A percentile compares a stretch with the other conserved stretches of the same genome.
phyloP scores from a whole-genome alignment of 2,113 vertebrate genomes.

The Rhineura floridana region DNA sequence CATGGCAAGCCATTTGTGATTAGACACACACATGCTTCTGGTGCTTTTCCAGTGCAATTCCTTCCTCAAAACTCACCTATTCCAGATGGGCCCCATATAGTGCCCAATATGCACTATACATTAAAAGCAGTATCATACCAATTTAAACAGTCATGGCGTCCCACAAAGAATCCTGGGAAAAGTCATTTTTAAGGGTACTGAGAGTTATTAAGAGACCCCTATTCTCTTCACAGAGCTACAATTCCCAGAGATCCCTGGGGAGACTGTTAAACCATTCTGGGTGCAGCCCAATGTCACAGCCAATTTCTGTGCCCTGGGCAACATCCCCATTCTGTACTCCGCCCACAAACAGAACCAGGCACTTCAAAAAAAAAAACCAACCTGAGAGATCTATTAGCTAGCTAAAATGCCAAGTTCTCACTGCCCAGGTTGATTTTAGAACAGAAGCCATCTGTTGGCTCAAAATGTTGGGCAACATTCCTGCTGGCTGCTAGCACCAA shows the following conservation, averaged over 20 bases:
- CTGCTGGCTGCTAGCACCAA: neutral
- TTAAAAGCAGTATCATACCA: too few species aligned
- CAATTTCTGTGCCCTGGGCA: neutral
- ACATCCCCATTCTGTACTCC: neutral
- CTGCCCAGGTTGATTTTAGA: neutral
- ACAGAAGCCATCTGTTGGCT: neutral
- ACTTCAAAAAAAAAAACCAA: neutral
- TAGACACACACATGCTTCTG: neutral
- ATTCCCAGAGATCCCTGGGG: too few species aligned
- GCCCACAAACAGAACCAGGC: neutral
- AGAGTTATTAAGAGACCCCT: too few species aligned
- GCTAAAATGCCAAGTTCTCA: neutral
- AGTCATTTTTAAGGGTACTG: too few species aligned
- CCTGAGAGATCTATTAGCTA: neutral
- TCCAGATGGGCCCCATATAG: too few species aligned
- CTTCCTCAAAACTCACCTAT: neutral
- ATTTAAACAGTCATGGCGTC: too few species aligned
- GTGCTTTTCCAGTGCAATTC: neutral
- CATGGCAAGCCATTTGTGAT: neutral
- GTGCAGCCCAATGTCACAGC: too few species aligned
- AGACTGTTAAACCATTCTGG: too few species aligned
- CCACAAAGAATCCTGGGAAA: too few species aligned
- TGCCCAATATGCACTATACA: too few species aligned
- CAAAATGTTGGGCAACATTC: neutral
- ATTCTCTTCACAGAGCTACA: too few species aligned